Conservation (phyloP, 2,113 vertebrate species). For the Potamarius usumacintae region DNA sequence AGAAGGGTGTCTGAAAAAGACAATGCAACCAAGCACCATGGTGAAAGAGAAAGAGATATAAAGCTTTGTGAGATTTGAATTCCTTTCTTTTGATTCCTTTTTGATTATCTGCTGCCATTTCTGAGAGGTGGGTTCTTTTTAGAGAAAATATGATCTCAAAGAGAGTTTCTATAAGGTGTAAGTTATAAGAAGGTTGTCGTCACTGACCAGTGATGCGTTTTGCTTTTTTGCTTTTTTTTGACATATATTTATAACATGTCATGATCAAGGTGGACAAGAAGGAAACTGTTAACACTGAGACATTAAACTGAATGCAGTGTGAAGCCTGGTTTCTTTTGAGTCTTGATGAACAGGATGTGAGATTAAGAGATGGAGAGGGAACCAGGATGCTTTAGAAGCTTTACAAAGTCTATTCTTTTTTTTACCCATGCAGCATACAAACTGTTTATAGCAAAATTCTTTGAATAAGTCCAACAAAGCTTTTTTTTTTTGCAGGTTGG, state of each 20-base stretch:
- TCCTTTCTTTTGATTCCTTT: conserved; percentile 3
- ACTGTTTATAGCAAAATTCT: background rate
- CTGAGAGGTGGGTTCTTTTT: background rate
- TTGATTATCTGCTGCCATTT: background rate
- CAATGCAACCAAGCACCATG: background rate
- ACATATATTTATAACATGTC: background rate
- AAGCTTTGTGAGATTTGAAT: background rate
- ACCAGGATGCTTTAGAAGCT: background rate
- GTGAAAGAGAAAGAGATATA: background rate
- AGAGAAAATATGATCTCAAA: background rate
- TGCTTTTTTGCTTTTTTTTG: too few species aligned
- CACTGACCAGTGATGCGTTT: too few species aligned
- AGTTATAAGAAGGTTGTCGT: background rate
- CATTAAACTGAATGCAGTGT: background rate
- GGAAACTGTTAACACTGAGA: background rate
- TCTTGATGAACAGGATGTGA: background rate
- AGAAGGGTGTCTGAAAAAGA: conserved; percentile 22
- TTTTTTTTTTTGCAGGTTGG: background rate
- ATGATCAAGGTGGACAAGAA: background rate
- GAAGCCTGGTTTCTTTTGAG: background rate
- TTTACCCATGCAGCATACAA: background rate
- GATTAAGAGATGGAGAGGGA: background rate
- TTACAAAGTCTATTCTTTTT: background rate
- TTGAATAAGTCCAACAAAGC: background rate
- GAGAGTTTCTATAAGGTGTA: background rate